These are phyloP conservation scores for Oxystoma pomonae DNA, from an alignment of 2,888 invertebrate species.

Conservation along the genomic window DNA sequence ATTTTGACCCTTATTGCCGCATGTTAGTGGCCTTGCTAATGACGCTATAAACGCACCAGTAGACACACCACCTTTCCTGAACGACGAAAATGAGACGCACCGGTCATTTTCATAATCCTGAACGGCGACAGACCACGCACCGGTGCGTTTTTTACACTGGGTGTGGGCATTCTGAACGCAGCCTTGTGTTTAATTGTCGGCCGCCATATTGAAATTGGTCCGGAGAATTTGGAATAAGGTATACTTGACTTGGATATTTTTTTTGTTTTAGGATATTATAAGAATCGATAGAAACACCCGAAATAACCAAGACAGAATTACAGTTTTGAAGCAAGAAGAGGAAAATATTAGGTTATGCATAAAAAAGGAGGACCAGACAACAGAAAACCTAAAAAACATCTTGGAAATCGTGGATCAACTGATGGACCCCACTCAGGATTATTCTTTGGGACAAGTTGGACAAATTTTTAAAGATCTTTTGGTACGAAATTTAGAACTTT, in stretches of 20 bases:
- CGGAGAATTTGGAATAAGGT: no score
- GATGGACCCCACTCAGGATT: slow-evolving; percentile 49
- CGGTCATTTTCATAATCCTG: no score
- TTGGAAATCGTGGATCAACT: slow-evolving; percentile 63
- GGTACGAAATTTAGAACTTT: slow-evolving; percentile 38
- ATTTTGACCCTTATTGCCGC: no score
- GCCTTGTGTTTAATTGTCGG: no score
- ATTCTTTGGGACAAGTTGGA: slow-evolving; percentile 57
- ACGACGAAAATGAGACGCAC: no score
- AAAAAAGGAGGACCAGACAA: slow-evolving; percentile 67
- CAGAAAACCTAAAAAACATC: slow-evolving; percentile 67
- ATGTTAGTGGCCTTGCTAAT: no score
- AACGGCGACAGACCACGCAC: no score
- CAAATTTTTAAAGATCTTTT: slow-evolving; percentile 55
- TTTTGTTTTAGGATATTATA: slow-evolving; percentile 69
- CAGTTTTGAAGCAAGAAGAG: slow-evolving; percentile 76
- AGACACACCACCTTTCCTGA: no score
- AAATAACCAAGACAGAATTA: slow-evolving; percentile 72
- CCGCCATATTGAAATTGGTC: no score
- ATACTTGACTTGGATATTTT: slow-evolving; percentile 4
- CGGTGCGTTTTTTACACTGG: no score
- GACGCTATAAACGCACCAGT: no score
- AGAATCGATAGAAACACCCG: slow-evolving; percentile 74
- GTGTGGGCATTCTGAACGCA: no score
- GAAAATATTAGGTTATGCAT: slow-evolving; percentile 64